Evolutionary conservation across 2,797 vertebrate genomes (phyloP).

Genomic region (Pristis pectinata): DNA sequence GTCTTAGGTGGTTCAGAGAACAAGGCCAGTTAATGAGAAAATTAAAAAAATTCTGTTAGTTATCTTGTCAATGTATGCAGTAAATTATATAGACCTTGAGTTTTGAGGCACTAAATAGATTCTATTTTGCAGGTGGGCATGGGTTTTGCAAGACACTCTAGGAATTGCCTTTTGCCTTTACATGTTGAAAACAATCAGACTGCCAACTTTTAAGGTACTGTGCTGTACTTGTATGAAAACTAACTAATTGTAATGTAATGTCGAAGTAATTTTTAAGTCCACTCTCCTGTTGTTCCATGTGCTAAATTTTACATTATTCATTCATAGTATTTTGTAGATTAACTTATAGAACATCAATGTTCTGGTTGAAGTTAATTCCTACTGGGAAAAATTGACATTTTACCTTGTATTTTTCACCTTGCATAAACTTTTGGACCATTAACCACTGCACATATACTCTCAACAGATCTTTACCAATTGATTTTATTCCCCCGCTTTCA

Average conservation of each 20-base stretch:
- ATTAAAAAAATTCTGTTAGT: not conserved
- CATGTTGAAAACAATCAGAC: slow-evolving; percentile 87
- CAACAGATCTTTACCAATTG: not conserved
- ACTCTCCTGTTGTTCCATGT: slow-evolving; percentile 33
- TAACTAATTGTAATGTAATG: not conserved
- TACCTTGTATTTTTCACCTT: not conserved
- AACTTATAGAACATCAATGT: not conserved
- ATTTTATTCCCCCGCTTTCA: not conserved
- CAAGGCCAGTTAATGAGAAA: not conserved
- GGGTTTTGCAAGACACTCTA: slow-evolving; percentile 86
- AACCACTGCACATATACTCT: not conserved
- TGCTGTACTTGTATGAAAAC: not conserved
- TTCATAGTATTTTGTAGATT: not conserved
- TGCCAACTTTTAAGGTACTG: slow-evolving; percentile 88
- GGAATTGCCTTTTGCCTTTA: slow-evolving; percentile 93
- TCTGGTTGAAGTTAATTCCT: not conserved
- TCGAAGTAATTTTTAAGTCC: not conserved
- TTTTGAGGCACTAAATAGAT: slow-evolving; percentile 30
- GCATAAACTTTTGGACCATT: not conserved
- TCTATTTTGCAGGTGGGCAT: slow-evolving; percentile 77
- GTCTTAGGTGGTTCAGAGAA: not conserved
- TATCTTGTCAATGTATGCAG: not conserved
- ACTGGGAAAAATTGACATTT: not conserved
- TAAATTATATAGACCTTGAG: not conserved
- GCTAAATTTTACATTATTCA: not conserved